These are phyloP conservation scores for Atherix ibis DNA, from an alignment of 2,888 invertebrate species.

Conservation along the genomic window DNA sequence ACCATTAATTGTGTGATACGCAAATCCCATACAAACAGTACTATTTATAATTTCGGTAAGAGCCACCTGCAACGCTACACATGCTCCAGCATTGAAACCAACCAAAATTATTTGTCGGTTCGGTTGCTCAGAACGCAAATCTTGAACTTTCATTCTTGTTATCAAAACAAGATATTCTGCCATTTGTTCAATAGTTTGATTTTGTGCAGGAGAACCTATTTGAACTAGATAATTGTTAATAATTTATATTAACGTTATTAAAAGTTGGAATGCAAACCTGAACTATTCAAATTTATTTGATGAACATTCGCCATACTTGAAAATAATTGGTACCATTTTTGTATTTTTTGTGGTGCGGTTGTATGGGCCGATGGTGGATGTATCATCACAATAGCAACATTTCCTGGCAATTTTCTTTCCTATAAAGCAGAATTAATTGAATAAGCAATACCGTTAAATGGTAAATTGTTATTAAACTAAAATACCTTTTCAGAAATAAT, in stretches of 20 bases:
- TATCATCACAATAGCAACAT: constrained; percentile 47
- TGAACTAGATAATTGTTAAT: no score
- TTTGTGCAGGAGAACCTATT: no score
- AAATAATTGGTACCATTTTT: constrained; percentile 54
- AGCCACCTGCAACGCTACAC: constrained; percentile 58
- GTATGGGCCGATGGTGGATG: constrained; percentile 39
- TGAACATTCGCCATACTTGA: constrained; percentile 52
- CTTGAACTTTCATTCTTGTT: constrained; percentile 53
- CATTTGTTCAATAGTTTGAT: constrained; percentile 32
- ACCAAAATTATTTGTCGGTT: constrained; percentile 56
- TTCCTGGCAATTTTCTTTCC: constrained; percentile 47
- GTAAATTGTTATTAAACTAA: no score
- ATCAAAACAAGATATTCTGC: constrained; percentile 48
- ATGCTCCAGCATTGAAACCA: constrained; percentile 61
- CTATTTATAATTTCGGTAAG: constrained; percentile 55
- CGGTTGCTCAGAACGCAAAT: constrained; percentile 48
- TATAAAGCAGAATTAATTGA: no score
- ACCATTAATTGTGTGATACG: constrained; percentile 55
- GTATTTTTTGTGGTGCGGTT: constrained; percentile 36
- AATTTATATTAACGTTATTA: no score
- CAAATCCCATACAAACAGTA: constrained; percentile 64
- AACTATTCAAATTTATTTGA: constrained; percentile 22
- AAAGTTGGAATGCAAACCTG: no score
- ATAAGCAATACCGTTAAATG: no score
- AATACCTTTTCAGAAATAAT: constrained; percentile 44